A percentile compares a stretch with the other conserved stretches of the same genome.
phyloP scores from a whole-genome alignment of 2,113 vertebrate genomes.

The Gymnogyps californianus region DNA sequence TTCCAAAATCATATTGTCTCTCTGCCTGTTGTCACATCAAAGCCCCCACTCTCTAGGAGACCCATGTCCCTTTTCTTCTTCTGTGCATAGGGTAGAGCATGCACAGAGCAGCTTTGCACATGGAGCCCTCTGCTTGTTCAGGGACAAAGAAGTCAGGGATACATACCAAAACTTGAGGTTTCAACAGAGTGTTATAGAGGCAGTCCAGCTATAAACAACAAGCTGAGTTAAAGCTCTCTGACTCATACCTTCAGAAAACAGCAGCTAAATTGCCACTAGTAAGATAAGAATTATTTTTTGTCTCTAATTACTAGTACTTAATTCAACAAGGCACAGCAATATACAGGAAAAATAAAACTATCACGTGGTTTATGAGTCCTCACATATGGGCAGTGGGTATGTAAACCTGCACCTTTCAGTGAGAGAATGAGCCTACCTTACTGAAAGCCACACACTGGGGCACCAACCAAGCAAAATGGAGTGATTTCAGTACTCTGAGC shows the following conservation, averaged over 20 bases:
- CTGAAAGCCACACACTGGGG: background rate
- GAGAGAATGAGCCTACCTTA: background rate
- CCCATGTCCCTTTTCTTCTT: background rate
- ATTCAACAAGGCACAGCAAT: background rate
- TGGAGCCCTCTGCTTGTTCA: background rate
- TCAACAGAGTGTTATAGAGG: background rate
- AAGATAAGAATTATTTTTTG: background rate
- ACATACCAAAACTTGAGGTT: background rate
- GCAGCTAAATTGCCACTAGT: background rate
- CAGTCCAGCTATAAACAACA: background rate
- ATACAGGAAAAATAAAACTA: background rate
- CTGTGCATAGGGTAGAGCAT: background rate
- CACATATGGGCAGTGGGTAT: background rate
- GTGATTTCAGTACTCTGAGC: background rate
- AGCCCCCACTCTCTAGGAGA: background rate
- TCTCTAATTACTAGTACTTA: background rate
- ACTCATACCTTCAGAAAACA: background rate
- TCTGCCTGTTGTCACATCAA: background rate
- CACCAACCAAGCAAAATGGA: background rate
- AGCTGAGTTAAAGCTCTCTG: background rate
- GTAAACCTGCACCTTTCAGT: background rate
- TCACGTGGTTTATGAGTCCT: background rate
- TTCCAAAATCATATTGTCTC: background rate
- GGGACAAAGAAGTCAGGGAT: background rate
- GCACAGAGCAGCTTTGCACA: background rate